These are phyloP conservation scores for Helicorthomorpha holstii DNA, from an alignment of 1,140 invertebrate genomes.

Conservation along the genomic window DNA sequence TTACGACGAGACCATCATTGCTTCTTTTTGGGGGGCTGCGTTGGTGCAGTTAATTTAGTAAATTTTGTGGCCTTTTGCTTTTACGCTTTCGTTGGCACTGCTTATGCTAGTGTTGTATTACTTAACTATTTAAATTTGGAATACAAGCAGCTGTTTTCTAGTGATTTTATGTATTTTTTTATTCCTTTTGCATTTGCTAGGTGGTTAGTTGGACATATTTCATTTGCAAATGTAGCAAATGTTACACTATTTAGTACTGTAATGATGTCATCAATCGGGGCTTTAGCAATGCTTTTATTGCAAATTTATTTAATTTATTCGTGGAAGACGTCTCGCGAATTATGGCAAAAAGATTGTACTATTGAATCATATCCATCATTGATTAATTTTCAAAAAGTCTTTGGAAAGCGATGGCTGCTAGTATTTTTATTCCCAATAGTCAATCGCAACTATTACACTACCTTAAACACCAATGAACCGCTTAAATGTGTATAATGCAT, in stretches of 20 bases:
- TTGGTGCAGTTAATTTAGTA: not conserved
- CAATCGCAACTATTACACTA: too few relatives aligned
- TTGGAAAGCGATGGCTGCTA: too few relatives aligned
- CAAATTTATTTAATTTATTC: not conserved
- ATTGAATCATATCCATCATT: too few relatives aligned
- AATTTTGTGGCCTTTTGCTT: conserved; percentile 1
- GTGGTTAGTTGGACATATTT: not conserved
- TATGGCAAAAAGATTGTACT: not conserved
- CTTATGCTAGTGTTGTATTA: not conserved
- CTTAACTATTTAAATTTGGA: not conserved
- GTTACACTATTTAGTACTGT: not conserved
- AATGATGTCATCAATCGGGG: not conserved
- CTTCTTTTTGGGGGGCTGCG: not conserved
- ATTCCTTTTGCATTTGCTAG: not conserved
- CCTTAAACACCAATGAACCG: too few relatives aligned
- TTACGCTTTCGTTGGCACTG: not conserved
- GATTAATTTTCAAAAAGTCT: too few relatives aligned
- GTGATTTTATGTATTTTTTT: not conserved
- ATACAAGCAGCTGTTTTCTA: not conserved
- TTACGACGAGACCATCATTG: conserved; percentile 1
- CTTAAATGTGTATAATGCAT: too few relatives aligned
- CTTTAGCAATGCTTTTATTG: not conserved
- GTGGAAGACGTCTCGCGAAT: not conserved
- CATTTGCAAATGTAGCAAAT: not conserved
- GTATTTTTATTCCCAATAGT: too few relatives aligned